Conservation (phyloP, 2,888 invertebrate genomes). For the Tiphia femorata region DNA sequence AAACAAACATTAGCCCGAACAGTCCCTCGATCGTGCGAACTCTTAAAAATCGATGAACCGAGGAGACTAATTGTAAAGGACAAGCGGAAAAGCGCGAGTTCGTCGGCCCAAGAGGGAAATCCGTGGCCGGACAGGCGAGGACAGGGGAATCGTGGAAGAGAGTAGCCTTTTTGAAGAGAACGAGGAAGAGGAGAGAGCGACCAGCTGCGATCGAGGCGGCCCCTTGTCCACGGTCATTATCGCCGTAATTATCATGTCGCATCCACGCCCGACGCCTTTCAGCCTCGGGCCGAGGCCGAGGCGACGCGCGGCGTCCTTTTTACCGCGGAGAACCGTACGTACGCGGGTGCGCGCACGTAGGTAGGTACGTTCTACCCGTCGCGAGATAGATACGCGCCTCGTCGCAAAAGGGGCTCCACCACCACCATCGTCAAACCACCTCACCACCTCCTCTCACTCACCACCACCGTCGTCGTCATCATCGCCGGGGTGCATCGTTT, state of each 20-base stretch:
- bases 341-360: neutral
- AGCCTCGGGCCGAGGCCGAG: slow-evolving; percentile 30
- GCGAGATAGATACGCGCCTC: slow-evolving; percentile 17
- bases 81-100: neutral
- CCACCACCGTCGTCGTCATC: neutral
- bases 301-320: slow-evolving; percentile 28
- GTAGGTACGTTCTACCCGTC: slow-evolving; percentile 26
- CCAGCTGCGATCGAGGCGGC: slow-evolving; percentile 32
- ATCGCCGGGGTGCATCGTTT: slow-evolving; percentile 34
- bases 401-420: slow-evolving; percentile 5
- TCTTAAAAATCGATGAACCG: too few species aligned
- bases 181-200: slow-evolving; percentile 5
- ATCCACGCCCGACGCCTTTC: slow-evolving; percentile 39
- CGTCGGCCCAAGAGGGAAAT: neutral
- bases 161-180: slow-evolving; percentile 9
- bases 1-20: too few species aligned
- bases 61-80: too few species aligned
- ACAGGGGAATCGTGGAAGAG: too few species aligned
- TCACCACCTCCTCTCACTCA: neutral
- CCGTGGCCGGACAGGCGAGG: too few species aligned
- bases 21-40: too few species aligned
- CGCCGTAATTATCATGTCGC: slow-evolving; percentile 45
- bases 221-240: slow-evolving; percentile 45
- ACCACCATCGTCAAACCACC: neutral
- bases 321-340: slow-evolving; percentile 32